Conservation (phyloP, 2,888 invertebrate genomes). For the Monoplex corrugatus region DNA sequence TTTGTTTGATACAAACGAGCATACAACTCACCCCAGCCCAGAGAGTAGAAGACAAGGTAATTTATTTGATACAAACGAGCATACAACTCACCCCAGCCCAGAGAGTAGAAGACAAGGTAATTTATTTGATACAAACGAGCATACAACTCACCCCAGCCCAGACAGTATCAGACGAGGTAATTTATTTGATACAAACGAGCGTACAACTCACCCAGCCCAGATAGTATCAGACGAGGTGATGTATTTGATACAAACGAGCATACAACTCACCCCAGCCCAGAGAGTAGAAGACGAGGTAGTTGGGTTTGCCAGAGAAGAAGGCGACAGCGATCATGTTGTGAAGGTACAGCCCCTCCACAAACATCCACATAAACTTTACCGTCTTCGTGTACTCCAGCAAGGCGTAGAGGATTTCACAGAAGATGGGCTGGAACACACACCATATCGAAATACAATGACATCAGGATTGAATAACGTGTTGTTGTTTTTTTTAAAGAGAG, state of each 20-base stretch:
- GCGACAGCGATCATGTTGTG: slow-evolving; percentile 89
- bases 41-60: slow-evolving; percentile 77
- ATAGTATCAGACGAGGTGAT: no score
- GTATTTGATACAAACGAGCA: neutral
- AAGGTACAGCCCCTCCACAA: slow-evolving; percentile 94
- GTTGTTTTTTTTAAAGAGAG: neutral
- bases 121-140: no score
- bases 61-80: no score
- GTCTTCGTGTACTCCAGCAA: slow-evolving; percentile 93
- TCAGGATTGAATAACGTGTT: neutral
- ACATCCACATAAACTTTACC: slow-evolving; percentile 98
- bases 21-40: slow-evolving; percentile 82
- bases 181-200: no score
- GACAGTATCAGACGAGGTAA: no score
- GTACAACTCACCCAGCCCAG: neutral
- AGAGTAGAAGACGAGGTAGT: slow-evolving; percentile 78
- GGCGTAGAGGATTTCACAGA: slow-evolving; percentile 90
- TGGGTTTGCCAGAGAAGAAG: slow-evolving; percentile 83
- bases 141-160: neutral
- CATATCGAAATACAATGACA: neutral
- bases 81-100: no score
- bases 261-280: slow-evolving; percentile 82
- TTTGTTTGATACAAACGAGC: no score
- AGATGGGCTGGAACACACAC: slow-evolving; percentile 85
- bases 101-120: no score